These are phyloP conservation scores for Brenthis daphne DNA, from an alignment of 2,888 invertebrate genomes.

Conservation along the genomic window DNA sequence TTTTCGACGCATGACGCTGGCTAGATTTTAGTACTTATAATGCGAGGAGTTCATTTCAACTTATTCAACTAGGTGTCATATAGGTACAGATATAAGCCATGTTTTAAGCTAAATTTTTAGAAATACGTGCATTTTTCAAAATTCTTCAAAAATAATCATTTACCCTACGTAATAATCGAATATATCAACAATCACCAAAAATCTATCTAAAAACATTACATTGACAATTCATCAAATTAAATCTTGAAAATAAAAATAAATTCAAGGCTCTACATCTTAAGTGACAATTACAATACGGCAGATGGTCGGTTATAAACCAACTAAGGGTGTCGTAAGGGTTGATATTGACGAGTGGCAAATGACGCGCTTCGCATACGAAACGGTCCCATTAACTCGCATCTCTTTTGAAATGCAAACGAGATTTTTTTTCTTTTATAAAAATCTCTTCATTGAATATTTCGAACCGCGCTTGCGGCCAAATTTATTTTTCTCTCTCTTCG, in stretches of 20 bases:
- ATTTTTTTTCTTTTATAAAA: constrained; percentile 69
- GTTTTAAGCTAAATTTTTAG: too few species aligned
- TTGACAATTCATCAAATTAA: background rate
- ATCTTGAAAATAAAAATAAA: background rate
- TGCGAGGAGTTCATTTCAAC: too few species aligned
- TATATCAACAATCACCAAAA: too few species aligned
- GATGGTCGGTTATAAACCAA: constrained; percentile 46
- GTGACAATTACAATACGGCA: constrained; percentile 4
- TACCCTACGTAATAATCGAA: too few species aligned
- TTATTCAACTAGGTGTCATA: too few species aligned
- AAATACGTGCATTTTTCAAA: too few species aligned
- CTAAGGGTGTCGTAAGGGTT: constrained; percentile 68
- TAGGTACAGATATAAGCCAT: too few species aligned
- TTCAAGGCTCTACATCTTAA: constrained; percentile 11
- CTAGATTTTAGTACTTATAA: too few species aligned
- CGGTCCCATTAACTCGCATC: constrained; percentile 71
- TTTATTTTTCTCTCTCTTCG: constrained; percentile 62
- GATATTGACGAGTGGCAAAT: constrained; percentile 62
- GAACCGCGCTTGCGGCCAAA: constrained; percentile 65
- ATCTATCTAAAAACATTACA: background rate
- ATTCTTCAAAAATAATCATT: too few species aligned
- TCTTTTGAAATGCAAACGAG: constrained; percentile 80
- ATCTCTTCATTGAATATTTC: constrained; percentile 78
- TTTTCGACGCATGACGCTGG: too few species aligned
- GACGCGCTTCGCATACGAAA: constrained; percentile 74